Conservation (phyloP, 2,113 vertebrate species). For the Hipposideros armiger region DNA sequence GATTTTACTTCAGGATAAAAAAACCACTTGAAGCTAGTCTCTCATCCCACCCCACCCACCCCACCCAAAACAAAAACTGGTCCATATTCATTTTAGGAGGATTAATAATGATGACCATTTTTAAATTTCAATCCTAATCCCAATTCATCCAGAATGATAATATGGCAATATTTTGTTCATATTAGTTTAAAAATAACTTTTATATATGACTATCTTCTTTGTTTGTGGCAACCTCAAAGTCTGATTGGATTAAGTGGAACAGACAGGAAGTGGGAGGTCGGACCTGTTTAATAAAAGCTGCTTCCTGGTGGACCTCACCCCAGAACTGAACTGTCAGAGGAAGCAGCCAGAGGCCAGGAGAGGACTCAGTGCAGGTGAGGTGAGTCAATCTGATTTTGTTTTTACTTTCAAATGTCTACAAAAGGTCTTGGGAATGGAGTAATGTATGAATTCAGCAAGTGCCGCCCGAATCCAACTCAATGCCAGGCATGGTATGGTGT, state of each 20-base stretch:
- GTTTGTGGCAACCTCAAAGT: not conserved
- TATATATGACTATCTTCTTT: not conserved
- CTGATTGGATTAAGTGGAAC: not conserved
- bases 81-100: not conserved
- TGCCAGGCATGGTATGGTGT: fast-evolving
- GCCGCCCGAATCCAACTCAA: no score
- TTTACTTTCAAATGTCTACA: not conserved
- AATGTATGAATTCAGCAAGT: not conserved
- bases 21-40: not conserved
- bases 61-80: no score
- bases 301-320: not conserved
- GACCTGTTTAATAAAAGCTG: not conserved
- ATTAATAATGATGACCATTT: not conserved
- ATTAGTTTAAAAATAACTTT: not conserved
- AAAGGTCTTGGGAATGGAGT: not conserved
- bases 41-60: no score
- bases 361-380: not conserved
- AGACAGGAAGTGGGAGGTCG: not conserved
- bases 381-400: not conserved
- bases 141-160: not conserved
- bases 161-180: not conserved
- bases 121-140: not conserved
- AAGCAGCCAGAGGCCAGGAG: not conserved
- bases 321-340: not conserved
- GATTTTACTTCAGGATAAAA: not conserved